These are phyloP conservation scores for Eristalinus aeneus DNA, from an alignment of 2,888 invertebrate species.

Conservation along the genomic window DNA sequence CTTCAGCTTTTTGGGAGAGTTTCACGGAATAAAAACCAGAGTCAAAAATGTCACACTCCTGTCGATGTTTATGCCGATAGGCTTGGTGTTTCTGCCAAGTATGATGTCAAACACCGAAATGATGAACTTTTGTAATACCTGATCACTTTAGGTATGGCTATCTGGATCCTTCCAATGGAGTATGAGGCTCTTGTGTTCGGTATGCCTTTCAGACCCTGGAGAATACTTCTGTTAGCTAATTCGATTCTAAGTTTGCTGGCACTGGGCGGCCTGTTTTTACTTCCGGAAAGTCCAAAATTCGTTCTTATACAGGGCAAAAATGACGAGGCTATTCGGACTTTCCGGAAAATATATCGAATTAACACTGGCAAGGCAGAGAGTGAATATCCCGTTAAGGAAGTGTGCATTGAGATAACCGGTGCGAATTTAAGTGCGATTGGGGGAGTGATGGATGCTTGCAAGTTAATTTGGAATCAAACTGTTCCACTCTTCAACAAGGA, in stretches of 20 bases:
- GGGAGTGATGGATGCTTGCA: conserved; percentile 75
- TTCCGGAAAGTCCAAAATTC: conserved; percentile 92
- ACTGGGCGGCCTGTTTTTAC: conserved; percentile 82
- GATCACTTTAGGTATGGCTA: conserved; percentile 83
- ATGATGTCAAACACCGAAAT: conserved; percentile 18
- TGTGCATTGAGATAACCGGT: conserved; percentile 74
- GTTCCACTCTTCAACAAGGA: conserved; percentile 76
- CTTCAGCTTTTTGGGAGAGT: conserved; percentile 84
- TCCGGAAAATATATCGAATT: conserved; percentile 83
- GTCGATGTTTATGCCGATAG: conserved; percentile 83
- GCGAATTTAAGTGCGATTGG: conserved; percentile 75
- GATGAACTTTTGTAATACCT: not conserved
- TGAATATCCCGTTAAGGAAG: conserved; percentile 82
- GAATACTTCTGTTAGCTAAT: conserved; percentile 86
- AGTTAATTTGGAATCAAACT: conserved; percentile 78
- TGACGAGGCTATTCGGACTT: conserved; percentile 83
- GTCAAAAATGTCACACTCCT: conserved; percentile 83
- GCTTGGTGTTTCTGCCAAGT: conserved; percentile 83
- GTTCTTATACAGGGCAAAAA: conserved; percentile 84
- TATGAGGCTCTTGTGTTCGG: conserved; percentile 81
- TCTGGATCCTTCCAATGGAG: conserved; percentile 85
- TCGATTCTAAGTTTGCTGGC: conserved; percentile 85
- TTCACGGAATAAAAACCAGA: conserved; percentile 81
- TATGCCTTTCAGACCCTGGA: conserved; percentile 87
- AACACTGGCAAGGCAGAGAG: conserved; percentile 81